Evolutionary conservation across 1,140 invertebrate species (phyloP).

Genomic region (Drosophila jambulina): DNA sequence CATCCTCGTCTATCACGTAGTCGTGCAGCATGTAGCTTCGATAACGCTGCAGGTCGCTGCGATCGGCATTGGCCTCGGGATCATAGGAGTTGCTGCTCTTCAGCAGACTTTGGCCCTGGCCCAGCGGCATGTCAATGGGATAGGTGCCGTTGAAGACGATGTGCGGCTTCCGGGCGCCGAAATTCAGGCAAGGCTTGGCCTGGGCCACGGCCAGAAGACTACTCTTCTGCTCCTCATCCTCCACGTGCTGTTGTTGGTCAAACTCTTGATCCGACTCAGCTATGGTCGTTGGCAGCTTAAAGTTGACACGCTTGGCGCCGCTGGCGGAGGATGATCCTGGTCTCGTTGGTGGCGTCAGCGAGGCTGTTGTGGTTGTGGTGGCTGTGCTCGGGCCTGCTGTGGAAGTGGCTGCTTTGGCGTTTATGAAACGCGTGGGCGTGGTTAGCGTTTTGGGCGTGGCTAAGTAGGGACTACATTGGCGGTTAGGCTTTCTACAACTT

Average conservation of each 20-base stretch:
- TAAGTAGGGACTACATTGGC: constrained; percentile 36
- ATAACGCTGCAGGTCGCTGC: constrained; percentile 69
- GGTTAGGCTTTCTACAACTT: constrained; percentile 50
- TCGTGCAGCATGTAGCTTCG: constrained; percentile 65
- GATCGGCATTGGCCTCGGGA: constrained; percentile 76
- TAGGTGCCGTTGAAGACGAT: constrained; percentile 92
- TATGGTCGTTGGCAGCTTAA: constrained; percentile 69
- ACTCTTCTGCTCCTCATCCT: neutral
- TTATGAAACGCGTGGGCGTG: constrained; percentile 73
- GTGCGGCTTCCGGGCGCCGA: constrained; percentile 49
- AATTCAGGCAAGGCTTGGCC: constrained; percentile 9
- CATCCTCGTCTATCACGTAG: constrained; percentile 73
- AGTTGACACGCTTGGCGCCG: constrained; percentile 71
- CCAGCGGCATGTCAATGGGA: constrained; percentile 90
- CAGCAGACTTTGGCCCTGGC: constrained; percentile 15
- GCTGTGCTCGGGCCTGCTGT: constrained; percentile 15
- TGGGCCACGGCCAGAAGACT: constrained; percentile 24
- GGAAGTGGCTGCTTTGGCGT: constrained; percentile 62
- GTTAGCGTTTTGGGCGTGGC: constrained; percentile 70
- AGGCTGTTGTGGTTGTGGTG: neutral
- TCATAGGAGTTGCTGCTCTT: constrained; percentile 68
- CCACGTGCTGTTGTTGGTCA: constrained; percentile 21
- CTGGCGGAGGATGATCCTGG: neutral
- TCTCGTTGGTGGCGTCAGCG: constrained; percentile 5
- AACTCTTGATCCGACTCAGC: constrained; percentile 61